Evolutionary conservation across 2,797 vertebrate genomes (phyloP).

Genomic region (Pteronotus mesoamericanus): DNA sequence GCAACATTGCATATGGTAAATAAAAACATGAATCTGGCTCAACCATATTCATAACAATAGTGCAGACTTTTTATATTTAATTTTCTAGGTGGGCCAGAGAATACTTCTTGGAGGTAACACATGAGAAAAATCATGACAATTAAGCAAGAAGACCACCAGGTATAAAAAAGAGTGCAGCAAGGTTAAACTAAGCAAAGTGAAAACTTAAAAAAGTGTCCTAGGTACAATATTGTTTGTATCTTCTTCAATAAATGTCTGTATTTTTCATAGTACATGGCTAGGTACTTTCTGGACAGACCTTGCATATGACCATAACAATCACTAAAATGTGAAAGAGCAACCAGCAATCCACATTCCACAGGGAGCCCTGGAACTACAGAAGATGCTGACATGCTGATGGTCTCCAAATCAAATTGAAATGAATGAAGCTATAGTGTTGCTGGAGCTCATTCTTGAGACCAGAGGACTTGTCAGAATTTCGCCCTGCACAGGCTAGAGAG

Average conservation of each 20-base stretch:
- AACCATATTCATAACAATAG: background rate
- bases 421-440: background rate
- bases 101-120: background rate
- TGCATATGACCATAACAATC: background rate
- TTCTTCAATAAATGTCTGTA: too few relatives aligned
- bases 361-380: background rate
- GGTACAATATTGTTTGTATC: too few relatives aligned
- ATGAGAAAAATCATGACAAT: background rate
- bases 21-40: background rate
- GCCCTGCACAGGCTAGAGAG: background rate
- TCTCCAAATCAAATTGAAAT: constrained; percentile 21
- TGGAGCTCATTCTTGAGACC: background rate
- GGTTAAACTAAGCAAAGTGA: background rate
- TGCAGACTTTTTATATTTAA: background rate
- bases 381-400: background rate
- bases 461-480: background rate
- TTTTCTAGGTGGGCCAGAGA: background rate
- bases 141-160: background rate
- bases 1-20: background rate
- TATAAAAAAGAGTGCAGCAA: background rate
- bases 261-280: too few relatives aligned
- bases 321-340: constrained; percentile 39
- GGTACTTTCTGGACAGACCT: too few relatives aligned
- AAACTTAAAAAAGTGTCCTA: too few relatives aligned
- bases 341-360: background rate